Evolutionary conservation across 2,888 invertebrate species (phyloP).

Genomic region (Ornithoptera alexandrae): DNA sequence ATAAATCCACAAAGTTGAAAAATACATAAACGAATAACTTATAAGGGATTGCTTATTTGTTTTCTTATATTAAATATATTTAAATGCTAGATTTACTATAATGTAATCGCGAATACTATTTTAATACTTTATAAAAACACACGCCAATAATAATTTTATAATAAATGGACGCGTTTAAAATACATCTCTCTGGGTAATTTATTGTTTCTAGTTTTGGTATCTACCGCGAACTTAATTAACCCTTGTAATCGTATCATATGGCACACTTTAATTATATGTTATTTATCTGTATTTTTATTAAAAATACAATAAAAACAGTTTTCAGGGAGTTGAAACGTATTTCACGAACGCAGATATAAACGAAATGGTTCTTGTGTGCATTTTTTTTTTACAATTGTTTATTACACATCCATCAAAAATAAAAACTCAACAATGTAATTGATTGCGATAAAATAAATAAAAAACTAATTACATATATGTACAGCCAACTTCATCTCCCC

Average conservation of each 20-base stretch:
- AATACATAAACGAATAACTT: not conserved
- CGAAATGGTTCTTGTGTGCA: not conserved
- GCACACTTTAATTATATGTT: conserved; percentile 5
- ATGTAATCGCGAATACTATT: conserved; percentile 3
- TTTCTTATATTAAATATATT: conserved; percentile 4
- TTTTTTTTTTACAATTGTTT: too few relatives aligned
- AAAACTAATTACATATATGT: not conserved
- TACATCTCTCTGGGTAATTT: not conserved
- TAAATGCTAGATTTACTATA: conserved; percentile 8
- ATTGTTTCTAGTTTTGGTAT: not conserved
- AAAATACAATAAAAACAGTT: not conserved
- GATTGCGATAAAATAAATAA: not conserved
- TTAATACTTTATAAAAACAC: conserved; percentile 5
- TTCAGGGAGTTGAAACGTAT: not conserved
- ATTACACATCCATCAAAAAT: too few relatives aligned
- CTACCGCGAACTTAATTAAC: not conserved
- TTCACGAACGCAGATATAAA: not conserved
- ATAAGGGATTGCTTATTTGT: conserved; percentile 3
- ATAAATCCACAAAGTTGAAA: not conserved
- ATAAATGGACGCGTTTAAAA: conserved; percentile 3
- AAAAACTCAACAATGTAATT: not conserved
- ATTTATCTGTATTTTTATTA: not conserved
- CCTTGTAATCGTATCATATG: conserved; percentile 8
- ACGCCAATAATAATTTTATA: conserved; percentile 2
- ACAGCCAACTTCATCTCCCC: too few relatives aligned